Percentiles rank a stretch among this genome's conserved stretches.
Evolutionary conservation across 2,888 invertebrate species (phyloP).

Genomic region (Andrena flavipes): DNA sequence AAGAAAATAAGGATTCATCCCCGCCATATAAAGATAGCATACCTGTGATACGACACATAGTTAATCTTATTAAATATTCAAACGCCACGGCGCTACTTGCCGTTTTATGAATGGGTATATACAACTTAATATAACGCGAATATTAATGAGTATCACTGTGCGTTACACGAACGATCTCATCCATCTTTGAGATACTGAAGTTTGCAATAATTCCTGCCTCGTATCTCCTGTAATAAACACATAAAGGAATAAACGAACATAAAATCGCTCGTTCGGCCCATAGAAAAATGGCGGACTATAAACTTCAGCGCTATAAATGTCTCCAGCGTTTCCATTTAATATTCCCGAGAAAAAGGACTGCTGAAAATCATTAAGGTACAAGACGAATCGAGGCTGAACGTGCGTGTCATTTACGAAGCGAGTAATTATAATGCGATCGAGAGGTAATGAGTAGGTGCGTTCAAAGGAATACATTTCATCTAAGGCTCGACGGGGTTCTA

Average conservation of each 20-base stretch:
- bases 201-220: too few species aligned
- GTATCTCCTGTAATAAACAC: neutral
- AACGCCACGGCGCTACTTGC: too few species aligned
- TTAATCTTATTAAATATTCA: too few species aligned
- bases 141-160: neutral
- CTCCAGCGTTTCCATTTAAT: neutral
- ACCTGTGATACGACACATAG: too few species aligned
- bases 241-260: neutral
- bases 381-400: slow-evolving; percentile 18
- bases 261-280: neutral
- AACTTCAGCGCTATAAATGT: neutral
- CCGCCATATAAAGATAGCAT: too few species aligned
- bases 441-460: slow-evolving; percentile 43
- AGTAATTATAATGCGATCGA: slow-evolving; percentile 45
- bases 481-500: slow-evolving; percentile 29
- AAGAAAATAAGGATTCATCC: too few species aligned
- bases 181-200: too few species aligned
- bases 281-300: neutral
- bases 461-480: slow-evolving; percentile 38
- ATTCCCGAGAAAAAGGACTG: slow-evolving; percentile 5
- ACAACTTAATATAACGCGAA: too few species aligned
- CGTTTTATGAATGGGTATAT: too few species aligned
- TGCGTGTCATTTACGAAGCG: slow-evolving; percentile 10
- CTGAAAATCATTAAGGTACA: neutral
- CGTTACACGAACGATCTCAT: neutral